Base-by-base conservation (phyloP, 2,113 vertebrate genomes). In the Paraplagusia blochii region DNA sequence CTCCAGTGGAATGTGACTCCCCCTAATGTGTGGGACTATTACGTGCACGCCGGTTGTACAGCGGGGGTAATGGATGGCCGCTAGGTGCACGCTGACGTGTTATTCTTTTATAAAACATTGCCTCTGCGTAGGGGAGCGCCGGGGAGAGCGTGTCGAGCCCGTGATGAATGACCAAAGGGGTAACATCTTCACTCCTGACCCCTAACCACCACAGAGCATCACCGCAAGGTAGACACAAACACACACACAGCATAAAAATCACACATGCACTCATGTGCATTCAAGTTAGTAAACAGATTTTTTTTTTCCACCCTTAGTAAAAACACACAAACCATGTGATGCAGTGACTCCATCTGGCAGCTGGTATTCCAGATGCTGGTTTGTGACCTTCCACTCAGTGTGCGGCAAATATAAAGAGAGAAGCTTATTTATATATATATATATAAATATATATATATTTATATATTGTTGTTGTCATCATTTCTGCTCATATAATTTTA, bases 81-180 rank as follows among this genome's bases (percentile, higher is more conserved):
- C 55, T 61, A 65, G 59, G 76, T 68, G 79, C 74, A 58, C 63
- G 75, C 84, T 89, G 89, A 90, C 87, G 85, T 90, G 87, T 90
- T 90, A 89, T 90, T 91, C 88, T 89, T 88, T 88, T 89, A 89
- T 88, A 89, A 90, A 89, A 89, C 88, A 90, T 89, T 84, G 90
- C 89, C 85, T 89, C 76, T 76, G 82, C 83, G 82, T 85, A 81
- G 58, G 66, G 53, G 72, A 83, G 85, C 74, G 62, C 85, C 69
- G 66, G 85, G 86, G 84, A 87, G 89, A 89, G 77, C 66, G 76
- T 90, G 90, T 90, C 85, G 89, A 49, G 63, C 62, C 57, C 59
- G 73, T 91, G 90, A 92, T 92, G 77, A 91, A 91, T 90, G 89
- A 84, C 84, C 83, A 80, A 63, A 73, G 76, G 76, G 77, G 79